Conservation (phyloP, 2,888 invertebrate species). For the Fragum sueziense region DNA sequence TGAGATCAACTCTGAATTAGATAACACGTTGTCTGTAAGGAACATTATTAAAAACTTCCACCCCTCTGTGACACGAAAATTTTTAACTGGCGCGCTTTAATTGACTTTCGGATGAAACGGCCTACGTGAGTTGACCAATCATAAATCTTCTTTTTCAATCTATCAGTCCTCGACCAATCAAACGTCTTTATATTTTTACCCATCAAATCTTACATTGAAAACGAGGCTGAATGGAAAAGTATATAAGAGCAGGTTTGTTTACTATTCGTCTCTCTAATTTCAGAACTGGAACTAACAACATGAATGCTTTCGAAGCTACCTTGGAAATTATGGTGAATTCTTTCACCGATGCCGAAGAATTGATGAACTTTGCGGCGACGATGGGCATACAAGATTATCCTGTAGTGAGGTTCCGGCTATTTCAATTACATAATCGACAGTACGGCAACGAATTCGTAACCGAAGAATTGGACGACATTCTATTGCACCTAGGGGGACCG, state of each 20-base stretch:
- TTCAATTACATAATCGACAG: slow-evolving; percentile 20
- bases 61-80: no score
- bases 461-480: neutral
- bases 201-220: no score
- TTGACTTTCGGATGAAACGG: neutral
- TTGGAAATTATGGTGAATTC: slow-evolving; percentile 15
- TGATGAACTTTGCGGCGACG: slow-evolving; percentile 29
- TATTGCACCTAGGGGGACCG: no score
- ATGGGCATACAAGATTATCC: slow-evolving; percentile 24
- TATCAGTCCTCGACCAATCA: no score
- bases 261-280: slow-evolving; percentile 4
- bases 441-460: slow-evolving; percentile 12
- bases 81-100: no score
- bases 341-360: slow-evolving; percentile 22
- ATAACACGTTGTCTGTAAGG: no score
- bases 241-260: slow-evolving; percentile 2
- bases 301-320: slow-evolving; percentile 24
- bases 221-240: no score
- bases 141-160: no score
- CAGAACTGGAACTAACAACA: slow-evolving; percentile 23
- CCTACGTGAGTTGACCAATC: neutral
- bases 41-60: no score
- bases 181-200: no score
- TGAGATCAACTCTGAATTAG: no score
- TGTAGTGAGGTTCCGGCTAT: slow-evolving; percentile 7